A percentile compares a stretch with the other conserved stretches of the same genome.
Evolutionary conservation across 2,113 vertebrate species (phyloP).

Genomic region (Tetrao urogallus): DNA sequence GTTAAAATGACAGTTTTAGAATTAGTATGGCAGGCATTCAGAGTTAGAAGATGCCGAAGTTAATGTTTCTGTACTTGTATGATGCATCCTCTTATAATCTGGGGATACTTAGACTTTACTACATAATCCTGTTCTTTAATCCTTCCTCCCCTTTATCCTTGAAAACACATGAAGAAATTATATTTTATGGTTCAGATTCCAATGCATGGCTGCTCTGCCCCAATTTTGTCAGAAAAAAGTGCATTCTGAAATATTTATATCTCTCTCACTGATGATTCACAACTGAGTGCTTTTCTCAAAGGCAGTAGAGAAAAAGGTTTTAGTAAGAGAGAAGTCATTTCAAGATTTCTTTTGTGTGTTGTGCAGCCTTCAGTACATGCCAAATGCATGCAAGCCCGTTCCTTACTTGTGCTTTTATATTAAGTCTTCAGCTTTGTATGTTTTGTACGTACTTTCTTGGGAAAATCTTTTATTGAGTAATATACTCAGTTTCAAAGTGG

Average conservation of each 20-base stretch:
- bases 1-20: neutral
- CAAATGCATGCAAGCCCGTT: neutral
- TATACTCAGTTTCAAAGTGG: neutral
- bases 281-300: neutral
- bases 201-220: neutral
- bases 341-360: neutral
- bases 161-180: neutral
- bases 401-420: neutral
- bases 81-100: neutral
- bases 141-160: neutral
- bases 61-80: neutral
- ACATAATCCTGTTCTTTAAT: neutral
- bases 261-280: neutral
- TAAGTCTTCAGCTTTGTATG: neutral
- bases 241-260: constrained; percentile 4
- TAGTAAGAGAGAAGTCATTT: neutral
- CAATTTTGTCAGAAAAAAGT: neutral
- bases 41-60: neutral
- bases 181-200: neutral
- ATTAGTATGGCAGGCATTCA: neutral
- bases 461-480: neutral
- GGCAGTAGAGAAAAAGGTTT: neutral
- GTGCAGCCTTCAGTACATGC: neutral
- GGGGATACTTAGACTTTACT: neutral
- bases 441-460: neutral